Percentiles rank a stretch among this genome's conserved stretches.
Evolutionary conservation across 1,140 invertebrate species (phyloP).

Genomic region (Calephelis virginiensis): DNA sequence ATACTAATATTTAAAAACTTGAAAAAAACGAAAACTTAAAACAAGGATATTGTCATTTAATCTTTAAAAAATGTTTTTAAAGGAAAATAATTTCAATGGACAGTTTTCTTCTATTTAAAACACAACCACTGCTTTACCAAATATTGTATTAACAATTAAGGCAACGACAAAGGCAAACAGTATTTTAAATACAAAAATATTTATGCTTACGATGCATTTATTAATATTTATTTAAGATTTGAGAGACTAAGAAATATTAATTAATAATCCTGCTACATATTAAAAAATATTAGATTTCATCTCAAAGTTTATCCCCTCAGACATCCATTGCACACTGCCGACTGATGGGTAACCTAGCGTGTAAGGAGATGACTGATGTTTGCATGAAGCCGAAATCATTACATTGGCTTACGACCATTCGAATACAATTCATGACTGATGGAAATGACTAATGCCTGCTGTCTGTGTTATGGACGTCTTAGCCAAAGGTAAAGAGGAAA

Average conservation of each 20-base stretch:
- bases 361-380: too few relatives aligned
- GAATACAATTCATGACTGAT: too few relatives aligned
- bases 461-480: too few relatives aligned
- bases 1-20: neutral
- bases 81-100: constrained; percentile 20
- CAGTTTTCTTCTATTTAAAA: constrained; percentile 35
- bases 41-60: neutral
- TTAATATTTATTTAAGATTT: neutral
- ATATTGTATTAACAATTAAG: constrained; percentile 29
- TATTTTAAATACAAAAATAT: constrained; percentile 43
- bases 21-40: neutral
- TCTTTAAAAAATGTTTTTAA: constrained; percentile 1
- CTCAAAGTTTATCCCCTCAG: neutral
- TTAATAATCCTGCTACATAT: constrained; percentile 1
- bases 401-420: too few relatives aligned
- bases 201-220: constrained; percentile 26
- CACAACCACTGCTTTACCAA: constrained; percentile 33
- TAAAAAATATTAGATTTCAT: neutral
- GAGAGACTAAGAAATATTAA: neutral
- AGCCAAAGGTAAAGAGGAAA: too few relatives aligned
- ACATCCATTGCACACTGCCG: too few relatives aligned
- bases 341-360: too few relatives aligned
- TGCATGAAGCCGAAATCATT: too few relatives aligned
- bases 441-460: too few relatives aligned
- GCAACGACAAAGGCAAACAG: constrained; percentile 44